A percentile compares a stretch with the other conserved stretches of the same genome.
Conservation (phyloP, 2,113 vertebrate species). For the Capreolus pygargus region DNA sequence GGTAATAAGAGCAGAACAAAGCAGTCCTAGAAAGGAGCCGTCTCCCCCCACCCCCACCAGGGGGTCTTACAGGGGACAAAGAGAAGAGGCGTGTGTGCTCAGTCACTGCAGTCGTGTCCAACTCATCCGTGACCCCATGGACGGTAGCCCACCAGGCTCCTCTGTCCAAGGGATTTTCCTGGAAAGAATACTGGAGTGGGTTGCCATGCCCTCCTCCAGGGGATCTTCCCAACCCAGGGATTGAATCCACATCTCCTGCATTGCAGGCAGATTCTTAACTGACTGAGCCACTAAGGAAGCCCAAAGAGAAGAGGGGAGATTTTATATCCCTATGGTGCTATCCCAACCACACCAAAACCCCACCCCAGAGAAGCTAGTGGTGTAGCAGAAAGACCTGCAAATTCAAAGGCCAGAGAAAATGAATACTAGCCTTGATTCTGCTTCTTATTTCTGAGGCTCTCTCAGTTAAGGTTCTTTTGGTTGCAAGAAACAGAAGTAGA, state of each 20-base stretch:
- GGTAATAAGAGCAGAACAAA: neutral
- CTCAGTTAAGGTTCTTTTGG: neutral
- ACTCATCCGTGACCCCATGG: neutral
- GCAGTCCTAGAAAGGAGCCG: neutral
- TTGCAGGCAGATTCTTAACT: neutral
- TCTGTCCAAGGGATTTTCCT: neutral
- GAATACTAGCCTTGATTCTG: neutral
- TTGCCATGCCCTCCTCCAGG: neutral
- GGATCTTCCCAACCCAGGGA: neutral
- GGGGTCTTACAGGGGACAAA: neutral
- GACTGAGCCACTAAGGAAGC: neutral
- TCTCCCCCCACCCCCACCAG: accelerated
- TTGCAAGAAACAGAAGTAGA: neutral
- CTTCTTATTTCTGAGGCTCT: neutral
- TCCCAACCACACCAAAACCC: neutral
- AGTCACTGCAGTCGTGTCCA: neutral
- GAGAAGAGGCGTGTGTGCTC: neutral
- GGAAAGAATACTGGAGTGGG: neutral
- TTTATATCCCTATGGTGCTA: neutral
- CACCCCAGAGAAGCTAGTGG: neutral
- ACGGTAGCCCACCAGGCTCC: neutral
- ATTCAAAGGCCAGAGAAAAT: neutral
- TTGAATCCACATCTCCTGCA: neutral
- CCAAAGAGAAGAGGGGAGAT: neutral
- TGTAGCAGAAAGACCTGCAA: neutral